phyloP scores from a whole-genome alignment of 2,113 vertebrate species.

The Calyptommatus sinebrachiatus region DNA sequence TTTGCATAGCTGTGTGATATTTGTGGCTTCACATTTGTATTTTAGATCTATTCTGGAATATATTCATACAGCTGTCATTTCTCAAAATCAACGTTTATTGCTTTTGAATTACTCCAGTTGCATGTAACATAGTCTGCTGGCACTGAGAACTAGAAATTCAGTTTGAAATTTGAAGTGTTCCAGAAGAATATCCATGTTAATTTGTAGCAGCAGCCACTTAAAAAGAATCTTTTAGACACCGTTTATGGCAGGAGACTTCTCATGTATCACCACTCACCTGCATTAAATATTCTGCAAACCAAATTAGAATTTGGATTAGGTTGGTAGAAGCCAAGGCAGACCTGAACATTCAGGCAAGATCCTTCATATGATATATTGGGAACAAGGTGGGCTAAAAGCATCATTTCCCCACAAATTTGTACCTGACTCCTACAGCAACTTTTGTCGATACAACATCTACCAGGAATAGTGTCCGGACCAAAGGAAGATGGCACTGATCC shows the following conservation, averaged over 20 bases:
- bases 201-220: conserved; percentile 14
- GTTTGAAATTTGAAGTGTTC: not conserved
- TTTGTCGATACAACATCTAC: not conserved
- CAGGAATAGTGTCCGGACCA: not conserved
- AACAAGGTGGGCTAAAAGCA: not conserved
- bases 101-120: not conserved
- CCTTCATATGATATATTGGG: not conserved
- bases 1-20: conserved; percentile 23
- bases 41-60: conserved; percentile 13
- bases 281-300: conserved; percentile 4
- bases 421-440: not conserved
- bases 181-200: conserved; percentile 5
- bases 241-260: conserved; percentile 8
- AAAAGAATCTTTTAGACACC: not conserved
- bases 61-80: not conserved
- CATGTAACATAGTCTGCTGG: not conserved
- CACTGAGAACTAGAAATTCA: not conserved
- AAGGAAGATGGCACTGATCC: not conserved
- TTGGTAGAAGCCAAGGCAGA: not conserved
- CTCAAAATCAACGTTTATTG: conserved; percentile 5
- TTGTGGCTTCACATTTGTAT: not conserved
- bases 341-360: not conserved
- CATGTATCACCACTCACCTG: conserved; percentile 20
- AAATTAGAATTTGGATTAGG: conserved; percentile 15
- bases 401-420: not conserved